Evolutionary conservation across 23 tunicate genomes (phyloP), one percentile per base, ranked within the genome.

Genomic region (Halocynthia roretzi): DNA sequence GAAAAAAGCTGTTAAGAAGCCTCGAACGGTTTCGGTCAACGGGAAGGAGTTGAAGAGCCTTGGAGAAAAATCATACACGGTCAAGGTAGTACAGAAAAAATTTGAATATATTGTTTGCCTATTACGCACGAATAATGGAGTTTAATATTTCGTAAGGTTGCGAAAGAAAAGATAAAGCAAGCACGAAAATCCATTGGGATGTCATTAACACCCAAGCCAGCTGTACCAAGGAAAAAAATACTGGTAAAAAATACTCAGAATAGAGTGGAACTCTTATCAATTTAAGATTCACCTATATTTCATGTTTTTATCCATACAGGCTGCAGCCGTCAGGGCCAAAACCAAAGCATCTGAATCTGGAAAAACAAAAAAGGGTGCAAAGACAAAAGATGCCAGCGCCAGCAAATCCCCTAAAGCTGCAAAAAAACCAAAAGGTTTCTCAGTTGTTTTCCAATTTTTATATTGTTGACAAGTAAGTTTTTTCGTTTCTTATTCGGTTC

Each of bases 131-230:
- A n/a, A 58, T n/a, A 2, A 58, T 58, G 63, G 63, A 0, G 78
- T 73, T 12, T 54, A 6, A 51, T 60, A 52, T 40, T 63, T 49
- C 6, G 11, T 65, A 6, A 77, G 81, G 40, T 77, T 0, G 81
- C 81, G 12, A 52, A 77, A 62, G 81, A 64, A 63, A 63, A 50
- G 51, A n/a, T 77, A 8, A 77, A 77, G 6, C 18, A 64, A 48
- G 81, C 81, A 8, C 19, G 81, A 51, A 77, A 77, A 51, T 77
- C 81, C 6, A 15, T 77, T 56, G 71, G 56, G n/a, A 49, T 77
- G 81, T 48, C 81, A 7, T 48, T 48, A 8, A 65, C 22, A 20
- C 10, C 70, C 70, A 65, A 65, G 19, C 81, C 81, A 15, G 69
- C 68, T n/a, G 71, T 63, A 23, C 48, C 71, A 21, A 10, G 50